phyloP scores from a whole-genome alignment of 2,888 invertebrate genomes.

The Hypomecis atomaria region DNA sequence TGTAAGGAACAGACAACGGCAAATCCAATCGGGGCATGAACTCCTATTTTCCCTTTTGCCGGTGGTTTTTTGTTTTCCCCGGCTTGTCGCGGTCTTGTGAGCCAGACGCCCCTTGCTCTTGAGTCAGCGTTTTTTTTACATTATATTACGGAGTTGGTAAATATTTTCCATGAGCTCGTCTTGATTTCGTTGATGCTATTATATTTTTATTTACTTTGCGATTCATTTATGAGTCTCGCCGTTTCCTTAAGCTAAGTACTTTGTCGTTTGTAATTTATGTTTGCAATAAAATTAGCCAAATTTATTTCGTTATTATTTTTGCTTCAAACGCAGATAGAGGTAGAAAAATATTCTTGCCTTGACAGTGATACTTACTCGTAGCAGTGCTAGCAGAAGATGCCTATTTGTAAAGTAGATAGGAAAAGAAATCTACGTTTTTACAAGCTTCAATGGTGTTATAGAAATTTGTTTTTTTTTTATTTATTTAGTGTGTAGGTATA shows the following conservation, averaged over 20 bases:
- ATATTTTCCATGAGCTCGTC: slow-evolving; percentile 74
- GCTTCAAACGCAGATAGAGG: neutral
- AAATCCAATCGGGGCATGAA: slow-evolving; percentile 78
- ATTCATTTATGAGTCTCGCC: slow-evolving; percentile 20
- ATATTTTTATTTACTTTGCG: slow-evolving; percentile 38
- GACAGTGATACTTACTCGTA: too few relatives aligned
- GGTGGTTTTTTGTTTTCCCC: slow-evolving; percentile 66
- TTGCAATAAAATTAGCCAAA: slow-evolving; percentile 17
- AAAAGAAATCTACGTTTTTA: too few relatives aligned
- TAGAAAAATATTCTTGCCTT: too few relatives aligned
- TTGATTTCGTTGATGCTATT: slow-evolving; percentile 68
- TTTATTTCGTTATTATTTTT: slow-evolving; percentile 13
- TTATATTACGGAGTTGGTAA: slow-evolving; percentile 81
- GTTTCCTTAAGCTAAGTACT: slow-evolving; percentile 13
- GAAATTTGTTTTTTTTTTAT: too few relatives aligned
- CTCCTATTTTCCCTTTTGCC: slow-evolving; percentile 71
- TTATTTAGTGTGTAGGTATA: too few relatives aligned
- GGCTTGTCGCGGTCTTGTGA: slow-evolving; percentile 80
- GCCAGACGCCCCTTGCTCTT: slow-evolving; percentile 81
- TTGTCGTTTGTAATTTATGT: slow-evolving; percentile 12
- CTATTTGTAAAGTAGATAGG: too few relatives aligned
- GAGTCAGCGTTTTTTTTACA: slow-evolving; percentile 78
- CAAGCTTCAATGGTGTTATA: too few relatives aligned
- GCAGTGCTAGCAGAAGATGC: too few relatives aligned
- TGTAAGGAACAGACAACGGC: slow-evolving; percentile 82